Percentiles rank a stretch among this genome's conserved stretches.
phyloP scores from a whole-genome alignment of 2,888 invertebrate species.

The Ochlodes sylvanus region DNA sequence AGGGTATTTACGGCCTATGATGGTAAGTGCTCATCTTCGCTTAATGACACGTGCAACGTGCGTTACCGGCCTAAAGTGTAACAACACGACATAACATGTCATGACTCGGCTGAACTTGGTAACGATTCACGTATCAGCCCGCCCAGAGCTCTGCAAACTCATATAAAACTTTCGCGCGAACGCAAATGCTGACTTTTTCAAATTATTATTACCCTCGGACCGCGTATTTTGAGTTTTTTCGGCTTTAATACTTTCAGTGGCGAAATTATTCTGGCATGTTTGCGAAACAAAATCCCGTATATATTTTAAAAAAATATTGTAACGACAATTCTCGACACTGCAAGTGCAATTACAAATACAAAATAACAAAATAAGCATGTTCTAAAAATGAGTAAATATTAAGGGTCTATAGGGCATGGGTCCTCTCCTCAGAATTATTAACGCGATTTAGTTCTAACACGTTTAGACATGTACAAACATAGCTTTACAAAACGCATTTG shows the following conservation, averaged over 20 bases:
- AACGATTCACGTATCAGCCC: constrained; percentile 26
- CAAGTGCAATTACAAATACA: neutral
- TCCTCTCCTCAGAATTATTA: too few relatives aligned
- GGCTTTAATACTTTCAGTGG: constrained; percentile 19
- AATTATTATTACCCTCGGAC: constrained; percentile 34
- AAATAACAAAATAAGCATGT: too few relatives aligned
- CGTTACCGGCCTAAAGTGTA: neutral
- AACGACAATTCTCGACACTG: neutral
- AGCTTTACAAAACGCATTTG: neutral
- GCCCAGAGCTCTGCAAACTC: constrained; percentile 30
- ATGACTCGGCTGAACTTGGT: constrained; percentile 15
- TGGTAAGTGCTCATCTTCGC: too few relatives aligned
- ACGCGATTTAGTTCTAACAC: too few relatives aligned
- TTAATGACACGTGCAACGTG: too few relatives aligned
- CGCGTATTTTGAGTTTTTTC: constrained; percentile 26
- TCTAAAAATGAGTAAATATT: too few relatives aligned
- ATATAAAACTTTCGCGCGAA: constrained; percentile 35
- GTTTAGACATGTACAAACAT: too few relatives aligned
- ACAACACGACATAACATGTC: constrained; percentile 8
- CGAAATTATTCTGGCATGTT: constrained; percentile 20
- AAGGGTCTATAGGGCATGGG: too few relatives aligned
- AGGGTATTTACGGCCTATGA: too few relatives aligned
- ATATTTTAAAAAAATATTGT: neutral
- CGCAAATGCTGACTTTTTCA: constrained; percentile 35
- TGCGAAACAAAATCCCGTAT: neutral